Percentiles rank a stretch among this genome's conserved stretches.
phyloP scores from a whole-genome alignment of 1,140 invertebrate genomes.

The Brachionus plicatilis region DNA sequence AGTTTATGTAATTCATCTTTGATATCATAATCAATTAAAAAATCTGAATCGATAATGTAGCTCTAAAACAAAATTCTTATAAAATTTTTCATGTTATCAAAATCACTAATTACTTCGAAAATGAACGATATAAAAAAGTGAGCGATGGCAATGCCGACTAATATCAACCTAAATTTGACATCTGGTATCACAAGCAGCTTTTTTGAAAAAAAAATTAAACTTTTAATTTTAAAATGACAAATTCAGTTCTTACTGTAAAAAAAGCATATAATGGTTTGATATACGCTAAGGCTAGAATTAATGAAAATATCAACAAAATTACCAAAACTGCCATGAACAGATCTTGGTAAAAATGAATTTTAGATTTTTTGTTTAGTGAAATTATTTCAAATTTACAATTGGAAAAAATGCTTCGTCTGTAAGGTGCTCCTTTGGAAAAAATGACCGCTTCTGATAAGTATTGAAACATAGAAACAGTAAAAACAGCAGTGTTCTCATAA shows the following conservation, averaged over 20 bases:
- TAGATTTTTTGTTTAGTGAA: neutral
- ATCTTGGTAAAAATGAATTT: neutral
- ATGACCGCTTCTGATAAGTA: slow-evolving; percentile 39
- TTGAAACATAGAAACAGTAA: slow-evolving; percentile 37
- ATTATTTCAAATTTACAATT: neutral
- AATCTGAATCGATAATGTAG: slow-evolving; percentile 25
- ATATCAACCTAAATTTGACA: slow-evolving; percentile 33
- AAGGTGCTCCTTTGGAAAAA: slow-evolving; percentile 38
- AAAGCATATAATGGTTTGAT: neutral
- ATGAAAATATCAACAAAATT: slow-evolving; percentile 11
- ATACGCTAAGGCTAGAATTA: neutral
- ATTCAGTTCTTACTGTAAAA: neutral
- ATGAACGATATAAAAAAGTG: slow-evolving; percentile 33
- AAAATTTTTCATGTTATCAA: neutral
- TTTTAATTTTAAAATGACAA: neutral
- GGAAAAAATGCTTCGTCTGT: slow-evolving; percentile 35
- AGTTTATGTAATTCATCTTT: slow-evolving; percentile 26
- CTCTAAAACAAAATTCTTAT: neutral
- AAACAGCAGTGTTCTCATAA: slow-evolving; percentile 22
- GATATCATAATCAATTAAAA: slow-evolving; percentile 16
- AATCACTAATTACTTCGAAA: neutral
- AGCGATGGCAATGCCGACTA: neutral
- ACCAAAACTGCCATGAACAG: neutral
- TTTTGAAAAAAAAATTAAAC: neutral
- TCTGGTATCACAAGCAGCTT: slow-evolving; percentile 23